These are phyloP conservation scores for Lutjanus erythropterus DNA, from an alignment of 2,113 vertebrate species.

Conservation along the genomic window DNA sequence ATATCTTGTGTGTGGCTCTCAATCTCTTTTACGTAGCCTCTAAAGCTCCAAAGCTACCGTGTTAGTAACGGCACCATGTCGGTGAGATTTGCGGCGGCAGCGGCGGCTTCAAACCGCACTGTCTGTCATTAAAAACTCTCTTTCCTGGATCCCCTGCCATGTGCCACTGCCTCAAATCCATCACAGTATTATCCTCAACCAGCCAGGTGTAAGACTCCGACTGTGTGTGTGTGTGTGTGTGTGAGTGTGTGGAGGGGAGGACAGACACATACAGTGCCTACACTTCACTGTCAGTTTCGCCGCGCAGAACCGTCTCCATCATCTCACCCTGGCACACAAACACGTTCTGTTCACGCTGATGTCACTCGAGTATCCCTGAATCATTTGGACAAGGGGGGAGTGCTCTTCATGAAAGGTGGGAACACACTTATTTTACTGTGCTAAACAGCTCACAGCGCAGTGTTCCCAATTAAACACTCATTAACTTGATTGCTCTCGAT, in stretches of 20 bases:
- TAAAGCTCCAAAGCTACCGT: conserved; percentile 1
- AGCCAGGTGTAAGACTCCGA: not conserved
- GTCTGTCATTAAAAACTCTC: conserved; percentile 23
- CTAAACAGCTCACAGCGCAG: conserved; percentile 56
- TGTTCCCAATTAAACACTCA: conserved; percentile 71
- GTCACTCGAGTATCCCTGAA: conserved; percentile 7
- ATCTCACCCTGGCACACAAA: conserved; percentile 4
- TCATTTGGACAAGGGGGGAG: conserved; percentile 10
- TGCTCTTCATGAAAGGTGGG: conserved; percentile 38
- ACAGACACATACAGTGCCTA: not conserved
- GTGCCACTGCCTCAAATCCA: conserved; percentile 34
- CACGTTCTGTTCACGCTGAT: not conserved
- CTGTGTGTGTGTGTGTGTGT: conserved; percentile 9
- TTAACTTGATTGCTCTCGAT: conserved; percentile 69
- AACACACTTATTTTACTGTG: conserved; percentile 38
- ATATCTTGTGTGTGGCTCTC: too few species aligned
- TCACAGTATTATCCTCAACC: conserved; percentile 16
- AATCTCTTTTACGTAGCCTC: too few species aligned
- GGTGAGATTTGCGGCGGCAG: conserved; percentile 27
- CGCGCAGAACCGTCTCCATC: not conserved
- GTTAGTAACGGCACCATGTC: not conserved
- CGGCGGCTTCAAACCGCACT: conserved; percentile 21
- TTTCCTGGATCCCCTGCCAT: conserved; percentile 7
- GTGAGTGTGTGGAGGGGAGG: not conserved
- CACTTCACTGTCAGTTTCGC: not conserved